phyloP scores from a whole-genome alignment of 64 coral and sea anemone species.

The Dendrophyllia cribrosa region DNA sequence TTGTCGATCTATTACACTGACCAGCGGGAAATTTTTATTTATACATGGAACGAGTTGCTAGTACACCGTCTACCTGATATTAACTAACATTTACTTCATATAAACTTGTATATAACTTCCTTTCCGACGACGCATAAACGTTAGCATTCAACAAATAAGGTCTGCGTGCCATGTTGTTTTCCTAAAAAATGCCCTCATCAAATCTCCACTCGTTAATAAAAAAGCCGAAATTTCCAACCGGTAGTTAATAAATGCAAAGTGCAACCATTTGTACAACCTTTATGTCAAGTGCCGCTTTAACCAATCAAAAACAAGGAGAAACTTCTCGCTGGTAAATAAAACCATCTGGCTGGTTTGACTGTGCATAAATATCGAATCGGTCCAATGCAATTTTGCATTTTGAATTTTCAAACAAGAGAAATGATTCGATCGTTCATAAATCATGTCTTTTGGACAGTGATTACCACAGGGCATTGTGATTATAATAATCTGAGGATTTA shows the following conservation, averaged over 20 bases:
- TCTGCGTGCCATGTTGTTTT: no score
- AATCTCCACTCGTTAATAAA: neutral
- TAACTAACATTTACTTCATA: no score
- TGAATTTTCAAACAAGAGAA: neutral
- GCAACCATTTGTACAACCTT: neutral
- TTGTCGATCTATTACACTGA: no score
- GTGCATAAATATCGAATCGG: conserved; percentile 27
- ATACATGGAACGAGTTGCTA: no score
- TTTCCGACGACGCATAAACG: no score
- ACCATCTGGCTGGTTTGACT: conserved; percentile 30
- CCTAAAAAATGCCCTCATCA: neutral
- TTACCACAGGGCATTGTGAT: neutral
- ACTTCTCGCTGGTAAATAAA: conserved; percentile 17
- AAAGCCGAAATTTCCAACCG: neutral
- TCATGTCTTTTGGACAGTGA: neutral
- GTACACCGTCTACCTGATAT: no score
- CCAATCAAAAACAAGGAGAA: conserved; percentile 25
- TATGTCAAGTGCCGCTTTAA: neutral
- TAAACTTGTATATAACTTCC: no score
- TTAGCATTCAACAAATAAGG: no score
- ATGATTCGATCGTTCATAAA: neutral
- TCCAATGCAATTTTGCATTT: conserved; percentile 26
- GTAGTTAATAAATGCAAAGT: conserved; percentile 10
- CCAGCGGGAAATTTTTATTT: no score
- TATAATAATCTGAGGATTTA: neutral